Evolutionary conservation across 2,113 vertebrate species (phyloP).

Genomic region (Sapajus apella): DNA sequence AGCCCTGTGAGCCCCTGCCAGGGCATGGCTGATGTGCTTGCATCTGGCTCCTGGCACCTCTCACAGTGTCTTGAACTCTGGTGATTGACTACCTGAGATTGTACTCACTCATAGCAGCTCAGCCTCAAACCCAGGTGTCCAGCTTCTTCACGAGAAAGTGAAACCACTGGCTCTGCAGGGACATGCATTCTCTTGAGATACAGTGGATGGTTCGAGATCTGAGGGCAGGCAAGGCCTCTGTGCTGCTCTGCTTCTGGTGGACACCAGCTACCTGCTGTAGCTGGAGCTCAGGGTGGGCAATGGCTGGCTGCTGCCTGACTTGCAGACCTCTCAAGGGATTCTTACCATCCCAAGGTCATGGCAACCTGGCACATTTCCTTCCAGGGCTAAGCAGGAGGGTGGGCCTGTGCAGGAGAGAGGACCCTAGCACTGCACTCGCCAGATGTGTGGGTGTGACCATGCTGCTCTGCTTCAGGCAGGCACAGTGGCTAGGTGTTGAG

Average conservation of each 20-base stretch:
- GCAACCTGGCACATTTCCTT: not conserved
- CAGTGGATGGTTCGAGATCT: no score
- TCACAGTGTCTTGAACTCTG: not conserved
- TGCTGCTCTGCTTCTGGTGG: no score
- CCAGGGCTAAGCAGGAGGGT: not conserved
- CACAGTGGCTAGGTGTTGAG: not conserved
- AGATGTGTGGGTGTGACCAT: fast-evolving
- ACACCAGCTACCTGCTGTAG: no score
- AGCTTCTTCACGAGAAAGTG: not conserved
- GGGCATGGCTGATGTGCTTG: not conserved
- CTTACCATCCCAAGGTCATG: not conserved
- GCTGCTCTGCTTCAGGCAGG: not conserved
- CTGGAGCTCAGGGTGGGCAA: no score
- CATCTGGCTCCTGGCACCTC: not conserved
- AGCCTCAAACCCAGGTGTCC: not conserved
- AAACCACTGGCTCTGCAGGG: no score
- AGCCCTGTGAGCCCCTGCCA: not conserved
- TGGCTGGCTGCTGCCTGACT: not conserved
- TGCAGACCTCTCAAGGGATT: not conserved
- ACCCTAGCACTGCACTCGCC: not conserved
- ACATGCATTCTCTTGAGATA: no score
- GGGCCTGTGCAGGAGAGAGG: not conserved
- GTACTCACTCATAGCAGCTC: not conserved
- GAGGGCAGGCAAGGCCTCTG: no score
- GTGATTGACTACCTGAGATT: not conserved